Evolutionary conservation across 2,113 vertebrate species (phyloP).

Genomic region (Sylvilagus bachmani): DNA sequence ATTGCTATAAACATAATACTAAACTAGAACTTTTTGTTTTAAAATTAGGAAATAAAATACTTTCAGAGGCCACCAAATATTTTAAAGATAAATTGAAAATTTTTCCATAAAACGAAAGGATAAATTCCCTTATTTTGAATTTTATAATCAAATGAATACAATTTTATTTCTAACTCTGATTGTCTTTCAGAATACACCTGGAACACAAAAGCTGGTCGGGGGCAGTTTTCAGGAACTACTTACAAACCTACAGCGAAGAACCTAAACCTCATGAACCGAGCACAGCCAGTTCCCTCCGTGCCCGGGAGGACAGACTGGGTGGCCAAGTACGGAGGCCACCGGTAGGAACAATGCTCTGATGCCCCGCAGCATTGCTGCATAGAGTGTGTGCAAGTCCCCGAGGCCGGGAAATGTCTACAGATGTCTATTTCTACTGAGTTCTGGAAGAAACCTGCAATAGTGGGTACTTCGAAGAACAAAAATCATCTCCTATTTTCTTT

Average conservation of each 20-base stretch:
- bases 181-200: constrained; percentile 93
- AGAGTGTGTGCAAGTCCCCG: constrained; percentile 24
- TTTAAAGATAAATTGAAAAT: constrained; percentile 43
- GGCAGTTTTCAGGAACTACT: constrained; percentile 88
- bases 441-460: constrained; percentile 53
- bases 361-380: accelerated
- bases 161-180: constrained; percentile 40
- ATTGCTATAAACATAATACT: background rate
- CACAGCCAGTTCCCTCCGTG: constrained; percentile 91
- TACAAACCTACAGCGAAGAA: constrained; percentile 91
- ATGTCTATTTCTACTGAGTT: constrained; percentile 69
- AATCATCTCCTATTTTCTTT: constrained; percentile 62
- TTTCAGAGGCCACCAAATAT: background rate
- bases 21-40: background rate
- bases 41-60: background rate
- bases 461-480: constrained; percentile 67
- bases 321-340: constrained; percentile 95
- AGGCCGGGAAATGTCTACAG: constrained; percentile 60
- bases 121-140: constrained; percentile 36
- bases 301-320: constrained; percentile 97
- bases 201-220: constrained; percentile 90
- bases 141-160: constrained; percentile 24
- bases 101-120: constrained; percentile 9
- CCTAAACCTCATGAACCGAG: constrained; percentile 87
- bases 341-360: constrained; percentile 85